Base-by-base conservation (phyloP, 2,113 vertebrate genomes). In the Carassius gibelio region DNA sequence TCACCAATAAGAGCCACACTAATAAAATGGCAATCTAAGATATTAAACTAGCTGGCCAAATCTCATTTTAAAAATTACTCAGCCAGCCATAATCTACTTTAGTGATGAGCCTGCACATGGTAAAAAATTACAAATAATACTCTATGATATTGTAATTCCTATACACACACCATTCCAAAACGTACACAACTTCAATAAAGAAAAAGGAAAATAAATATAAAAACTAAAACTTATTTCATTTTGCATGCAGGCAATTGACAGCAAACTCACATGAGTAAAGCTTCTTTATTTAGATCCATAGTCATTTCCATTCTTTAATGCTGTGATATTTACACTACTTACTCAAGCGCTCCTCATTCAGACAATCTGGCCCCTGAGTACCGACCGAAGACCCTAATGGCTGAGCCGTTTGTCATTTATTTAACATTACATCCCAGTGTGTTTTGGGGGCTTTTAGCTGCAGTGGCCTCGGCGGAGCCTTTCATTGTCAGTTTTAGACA, bases 11-110 rank as follows among this genome's bases (percentile, higher is more conserved):
- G 82, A 74, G 62, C 76, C 42, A 23, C 36, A 74, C 85, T 80
- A 88, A 89, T 86, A 83, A 82, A 86, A 85, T 85, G 81, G 74
- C 85, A 88, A 62, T 83, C 83, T 48, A 52, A 87, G 83, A 83
- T 82, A 85, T 86, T 79, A 85, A 85, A 86, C 76, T 79, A 76
- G 82, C 23, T 66, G 52, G 87, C 62, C 59, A 75, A 85, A 87
- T 85, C 88, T 82, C 80, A 77, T 89, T 89, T 83, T 9, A 52
- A 71, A 78, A 82, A 85, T 83, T 21, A 68, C 48, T 50, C 71
- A 82, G 62, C 45, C 64, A 30, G 50, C 11, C 55, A 10, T 50
- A 76, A 74, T 68, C 38, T 74, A 38, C 75, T 52, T 83, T 45
- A 85, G 64, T 13, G 78, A 83, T 83, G 66, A 36, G 42, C 59